Conservation (phyloP, 2,797 vertebrate species). For the Lutjanus campechanus region DNA sequence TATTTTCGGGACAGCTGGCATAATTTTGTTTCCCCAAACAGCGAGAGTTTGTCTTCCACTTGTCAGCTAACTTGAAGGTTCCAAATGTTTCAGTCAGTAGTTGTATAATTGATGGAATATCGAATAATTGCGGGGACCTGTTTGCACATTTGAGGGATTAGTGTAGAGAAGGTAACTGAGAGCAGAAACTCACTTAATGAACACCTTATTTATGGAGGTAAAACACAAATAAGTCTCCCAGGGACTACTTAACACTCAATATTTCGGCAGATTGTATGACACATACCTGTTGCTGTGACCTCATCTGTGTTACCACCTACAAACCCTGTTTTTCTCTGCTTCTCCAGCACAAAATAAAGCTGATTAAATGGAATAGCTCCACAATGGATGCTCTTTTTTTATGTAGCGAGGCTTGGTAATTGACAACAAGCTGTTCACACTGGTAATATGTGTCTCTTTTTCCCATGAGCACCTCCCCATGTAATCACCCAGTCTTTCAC, state of each 20-base stretch:
- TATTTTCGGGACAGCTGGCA: constrained; percentile 31
- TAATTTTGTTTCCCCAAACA: constrained; percentile 8
- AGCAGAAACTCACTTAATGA: constrained; percentile 9
- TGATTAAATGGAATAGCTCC: constrained; percentile 10
- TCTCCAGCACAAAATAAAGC: constrained; percentile 5
- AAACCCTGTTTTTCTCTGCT: neutral
- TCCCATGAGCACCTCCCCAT: constrained; percentile 6
- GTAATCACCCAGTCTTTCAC: constrained; percentile 19
- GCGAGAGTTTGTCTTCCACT: neutral
- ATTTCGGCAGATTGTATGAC: neutral
- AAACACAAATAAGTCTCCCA: constrained; percentile 5
- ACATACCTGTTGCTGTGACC: neutral
- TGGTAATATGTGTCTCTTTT: constrained; percentile 8
- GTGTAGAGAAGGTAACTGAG: constrained; percentile 8
- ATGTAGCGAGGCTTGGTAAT: constrained; percentile 25
- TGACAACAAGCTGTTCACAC: constrained; percentile 46
- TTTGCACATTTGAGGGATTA: constrained; percentile 23
- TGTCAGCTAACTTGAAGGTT: constrained; percentile 11
- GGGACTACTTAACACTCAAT: neutral
- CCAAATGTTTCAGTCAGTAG: constrained; percentile 17
- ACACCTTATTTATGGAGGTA: neutral
- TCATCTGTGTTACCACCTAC: neutral
- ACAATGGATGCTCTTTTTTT: constrained; percentile 20
- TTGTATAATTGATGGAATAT: constrained; percentile 13
- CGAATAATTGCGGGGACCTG: constrained; percentile 18